Evolutionary conservation across 2,888 invertebrate genomes (phyloP).

Genomic region (Augochlorella aurata): DNA sequence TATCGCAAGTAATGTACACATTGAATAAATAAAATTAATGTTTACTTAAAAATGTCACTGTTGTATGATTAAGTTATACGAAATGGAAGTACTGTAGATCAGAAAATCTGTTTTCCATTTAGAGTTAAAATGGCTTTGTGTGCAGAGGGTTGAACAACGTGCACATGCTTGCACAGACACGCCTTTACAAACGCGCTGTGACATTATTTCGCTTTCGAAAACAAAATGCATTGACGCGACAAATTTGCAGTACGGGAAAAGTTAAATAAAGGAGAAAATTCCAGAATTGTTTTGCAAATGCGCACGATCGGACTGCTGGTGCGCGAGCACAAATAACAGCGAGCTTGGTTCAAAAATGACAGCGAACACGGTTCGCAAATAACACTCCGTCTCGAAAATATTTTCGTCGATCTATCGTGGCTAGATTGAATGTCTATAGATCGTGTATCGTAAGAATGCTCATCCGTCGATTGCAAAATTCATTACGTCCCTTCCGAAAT

Average conservation of each 20-base stretch:
- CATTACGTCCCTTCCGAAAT: not conserved
- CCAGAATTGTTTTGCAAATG: not conserved
- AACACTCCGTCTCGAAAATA: not conserved
- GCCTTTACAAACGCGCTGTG: too few species aligned
- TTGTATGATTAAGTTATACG: too few species aligned
- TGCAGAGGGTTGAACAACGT: too few species aligned
- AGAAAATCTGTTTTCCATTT: too few species aligned
- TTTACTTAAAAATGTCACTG: too few species aligned
- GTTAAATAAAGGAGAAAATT: not conserved
- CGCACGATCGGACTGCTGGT: not conserved
- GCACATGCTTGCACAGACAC: too few species aligned
- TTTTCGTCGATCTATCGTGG: not conserved
- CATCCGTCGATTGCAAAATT: not conserved
- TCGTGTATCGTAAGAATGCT: not conserved
- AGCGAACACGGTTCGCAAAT: not conserved
- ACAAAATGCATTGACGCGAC: not conserved
- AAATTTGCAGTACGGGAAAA: not conserved
- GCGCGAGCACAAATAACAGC: not conserved
- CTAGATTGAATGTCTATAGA: not conserved
- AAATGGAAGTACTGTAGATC: too few species aligned
- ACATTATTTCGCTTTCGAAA: not conserved
- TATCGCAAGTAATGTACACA: too few species aligned
- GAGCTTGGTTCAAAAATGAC: too few species aligned
- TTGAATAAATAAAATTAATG: too few species aligned
- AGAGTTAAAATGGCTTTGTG: too few species aligned